Conservation (phyloP, 1,140 invertebrate species). For the Drosophila albomicans region DNA sequence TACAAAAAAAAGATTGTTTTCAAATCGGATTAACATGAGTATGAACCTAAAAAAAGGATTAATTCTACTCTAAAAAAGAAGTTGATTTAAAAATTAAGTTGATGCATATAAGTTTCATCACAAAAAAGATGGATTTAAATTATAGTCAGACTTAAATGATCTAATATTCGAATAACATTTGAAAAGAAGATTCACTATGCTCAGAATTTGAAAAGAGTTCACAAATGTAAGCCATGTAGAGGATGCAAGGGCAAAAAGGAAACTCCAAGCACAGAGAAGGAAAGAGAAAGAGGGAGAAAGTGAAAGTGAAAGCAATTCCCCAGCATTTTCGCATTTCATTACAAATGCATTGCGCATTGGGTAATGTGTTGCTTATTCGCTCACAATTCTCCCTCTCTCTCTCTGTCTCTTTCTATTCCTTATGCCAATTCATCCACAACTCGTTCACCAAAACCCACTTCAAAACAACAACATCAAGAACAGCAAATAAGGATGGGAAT, state of each 20-base stretch:
- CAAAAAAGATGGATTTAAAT: not conserved
- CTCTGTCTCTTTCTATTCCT: not conserved
- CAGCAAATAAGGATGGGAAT: slow-evolving; percentile 1
- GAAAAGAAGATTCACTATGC: no score
- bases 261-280: no score
- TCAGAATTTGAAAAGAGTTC: not conserved
- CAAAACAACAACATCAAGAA: not conserved
- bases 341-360: slow-evolving; percentile 20
- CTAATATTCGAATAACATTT: no score
- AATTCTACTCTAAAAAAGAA: no score
- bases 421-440: slow-evolving; percentile 7
- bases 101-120: no score
- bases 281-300: not conserved
- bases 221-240: not conserved
- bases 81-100: no score
- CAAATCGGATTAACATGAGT: no score
- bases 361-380: slow-evolving; percentile 14
- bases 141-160: not conserved
- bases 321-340: slow-evolving; percentile 16
- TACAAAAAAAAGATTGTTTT: no score
- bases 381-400: not conserved
- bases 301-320: not conserved
- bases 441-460: not conserved
- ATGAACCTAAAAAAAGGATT: no score
- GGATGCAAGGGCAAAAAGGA: not conserved